Base-by-base conservation (phyloP, 2,797 vertebrate genomes). In the Columba guinea region DNA sequence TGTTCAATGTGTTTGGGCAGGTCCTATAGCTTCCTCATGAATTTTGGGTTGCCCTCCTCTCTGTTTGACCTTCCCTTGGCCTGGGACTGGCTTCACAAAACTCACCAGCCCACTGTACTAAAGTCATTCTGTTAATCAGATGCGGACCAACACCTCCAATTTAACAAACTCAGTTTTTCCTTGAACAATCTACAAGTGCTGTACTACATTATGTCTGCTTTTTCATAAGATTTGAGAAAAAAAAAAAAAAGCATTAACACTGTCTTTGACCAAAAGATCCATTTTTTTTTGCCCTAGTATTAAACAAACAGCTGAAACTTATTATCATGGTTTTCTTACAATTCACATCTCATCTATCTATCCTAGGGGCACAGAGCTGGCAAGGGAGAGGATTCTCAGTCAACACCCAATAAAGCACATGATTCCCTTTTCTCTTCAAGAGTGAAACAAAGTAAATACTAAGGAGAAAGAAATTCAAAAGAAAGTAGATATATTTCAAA, bases 321-420 rank as follows among this genome's bases (percentile, higher is more conserved):
- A 37, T 77, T 90, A 93, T 49, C 27, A n/a, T 30, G 3, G 44
- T 93, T 97, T 95, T 96, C 82, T 64, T 84, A 86, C 14, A 64
- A 22, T 67, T 65, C 28, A 71, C 34, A 60, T 82, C 79, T 96
- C 60, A 28, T 58, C 14, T 80, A 80, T 68, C 69, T 96, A 34
- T 92, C 46, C 71, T 81, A 48, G 59, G 46, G 65, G 71, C 41
- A 65, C 80, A 77, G 49, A 95, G 81, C 52, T 96, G 74, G 39
- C 84, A 84, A 79, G 41, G 28, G 41, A 85, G 51, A 84, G 28
- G 51, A 93, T 81, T 76, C 69, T 44, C 75, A 68, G 28, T 37
- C 19, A 6, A n/a, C 13, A 64, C 24, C 12, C 41, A 62, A 8
- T 55, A 71, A 95, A 62, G 34, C 8, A 28, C 37, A 52, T 17